Evolutionary conservation across 2,113 vertebrate genomes (phyloP), one percentile per base, ranked within the genome.

Genomic region (Burhinus bistriatus): DNA sequence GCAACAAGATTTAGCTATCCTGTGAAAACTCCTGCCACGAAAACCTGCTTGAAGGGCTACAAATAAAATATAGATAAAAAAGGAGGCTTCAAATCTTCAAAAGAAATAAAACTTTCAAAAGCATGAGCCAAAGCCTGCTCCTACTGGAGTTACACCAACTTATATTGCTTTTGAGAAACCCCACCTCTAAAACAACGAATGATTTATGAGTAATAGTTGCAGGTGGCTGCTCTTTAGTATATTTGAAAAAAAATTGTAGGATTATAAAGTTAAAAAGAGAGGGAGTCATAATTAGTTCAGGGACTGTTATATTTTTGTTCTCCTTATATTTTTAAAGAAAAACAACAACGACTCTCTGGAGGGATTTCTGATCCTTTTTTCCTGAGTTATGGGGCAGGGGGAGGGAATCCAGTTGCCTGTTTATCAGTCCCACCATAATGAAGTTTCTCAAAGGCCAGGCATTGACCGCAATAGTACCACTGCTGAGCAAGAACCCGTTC

Each of bases 401-500:
- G 12, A 84, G 4, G 30, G 44, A 68, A 91, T 70, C 42, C 36
- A 58, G n/a, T 9, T 30, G 14, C 55, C 19, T 30, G 2, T 29
- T 81, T 65, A 13, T 45, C 69, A 78, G 44, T 16, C 12, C 34
- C 51, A 36, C 10, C 5, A 42, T 8, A 23, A 26, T 26, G 36
- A 66, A 71, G 15, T 57, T 49, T 68, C 40, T 61, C 5, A 1
- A 84, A 30, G 40, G 40, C 11, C 1, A 0, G n/a, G 7, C 38
- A 54, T 1, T 32, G 45, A 69, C n/a, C 34, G 17, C 47, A 84
- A 5, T 8, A 52, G 26, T 1, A 34, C 15, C 38, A 55, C 2
- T 1, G 1, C 18, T 7, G 5, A 83, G n/a, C 22, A 85, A 69
- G 49, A 83, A 87, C 29, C 9, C 0, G 0, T 15, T 82, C n/a